Base-by-base conservation (phyloP, 2,888 invertebrate genomes). In the Thereva unica region DNA sequence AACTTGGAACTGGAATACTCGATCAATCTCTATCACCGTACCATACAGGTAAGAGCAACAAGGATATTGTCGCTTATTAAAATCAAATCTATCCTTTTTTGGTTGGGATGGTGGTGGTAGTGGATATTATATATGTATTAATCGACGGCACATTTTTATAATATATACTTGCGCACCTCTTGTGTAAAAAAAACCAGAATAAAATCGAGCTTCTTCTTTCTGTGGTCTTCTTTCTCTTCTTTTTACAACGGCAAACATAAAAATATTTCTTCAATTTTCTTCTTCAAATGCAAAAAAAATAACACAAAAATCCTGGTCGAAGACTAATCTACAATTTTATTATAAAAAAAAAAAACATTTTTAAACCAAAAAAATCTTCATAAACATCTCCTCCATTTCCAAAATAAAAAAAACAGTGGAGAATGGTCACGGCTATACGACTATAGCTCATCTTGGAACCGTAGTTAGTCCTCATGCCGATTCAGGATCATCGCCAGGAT, bases 11-110 rank as follows among this genome's bases (percentile, higher is more conserved):
- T 75, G 81, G 82, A 74, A 83, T 87, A 72, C 82, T 88, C 81
- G 88, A 89, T 73, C 85, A 86, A 73, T 83, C 86, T 72, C 81
- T 88, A 78, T 86, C 88, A 74, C 87, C 89, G 71, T 89, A 88
- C 78, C 87, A 87, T 78, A 84, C 88, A 84, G 88, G 88, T 89
- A 84, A 85, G 65, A 41, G 7, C 6, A 23, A 23, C 23, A 23
- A 23, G 23, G 23, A 23, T 23, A 23, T 23, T 23, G 23, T 23
- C 23, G 23, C 23, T 23, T 23, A 23, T 23, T 23, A 23, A 23
- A 23, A 23, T 23, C 23, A 23, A 23, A 23, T 23, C 23, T 23
- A 23, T 23, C 23, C 23, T 23, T 23, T 23, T 23, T 23, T 23
- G 23, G 23, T 23, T 23, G 23, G 23, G 23, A 23, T 23, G 23